These are phyloP conservation scores for Anguilla marmorata DNA, from an alignment of 2,797 vertebrate genomes.

Conservation along the genomic window DNA sequence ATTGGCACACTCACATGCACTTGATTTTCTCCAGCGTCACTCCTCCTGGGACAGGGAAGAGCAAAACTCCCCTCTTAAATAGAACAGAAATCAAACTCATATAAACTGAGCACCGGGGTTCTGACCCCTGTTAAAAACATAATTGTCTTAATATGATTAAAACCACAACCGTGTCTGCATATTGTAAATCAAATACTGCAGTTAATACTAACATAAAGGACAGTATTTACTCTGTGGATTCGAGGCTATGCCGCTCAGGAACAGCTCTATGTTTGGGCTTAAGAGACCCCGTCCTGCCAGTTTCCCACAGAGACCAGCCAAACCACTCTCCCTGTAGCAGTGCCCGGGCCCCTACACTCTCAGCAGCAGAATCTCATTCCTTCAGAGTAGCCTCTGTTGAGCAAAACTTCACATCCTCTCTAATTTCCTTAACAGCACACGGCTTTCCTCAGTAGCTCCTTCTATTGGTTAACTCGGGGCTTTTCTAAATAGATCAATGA, in stretches of 20 bases:
- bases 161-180: neutral
- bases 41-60: neutral
- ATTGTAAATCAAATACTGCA: neutral
- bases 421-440: neutral
- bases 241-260: neutral
- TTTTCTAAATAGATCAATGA: neutral
- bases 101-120: neutral
- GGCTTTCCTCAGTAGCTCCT: neutral
- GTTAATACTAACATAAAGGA: conserved; percentile 2
- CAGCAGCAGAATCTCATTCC: neutral
- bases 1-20: neutral
- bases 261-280: neutral
- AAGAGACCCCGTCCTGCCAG: neutral
- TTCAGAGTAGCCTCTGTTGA: neutral
- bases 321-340: neutral
- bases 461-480: neutral
- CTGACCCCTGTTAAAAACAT: neutral
- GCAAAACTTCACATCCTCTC: neutral
- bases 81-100: neutral
- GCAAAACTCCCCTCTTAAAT: neutral
- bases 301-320: neutral
- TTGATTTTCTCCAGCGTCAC: neutral
- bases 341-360: neutral
- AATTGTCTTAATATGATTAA: neutral
- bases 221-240: neutral